Evolutionary conservation across 2,113 vertebrate genomes (phyloP).

Genomic region (Apistogramma diplotaenia): DNA sequence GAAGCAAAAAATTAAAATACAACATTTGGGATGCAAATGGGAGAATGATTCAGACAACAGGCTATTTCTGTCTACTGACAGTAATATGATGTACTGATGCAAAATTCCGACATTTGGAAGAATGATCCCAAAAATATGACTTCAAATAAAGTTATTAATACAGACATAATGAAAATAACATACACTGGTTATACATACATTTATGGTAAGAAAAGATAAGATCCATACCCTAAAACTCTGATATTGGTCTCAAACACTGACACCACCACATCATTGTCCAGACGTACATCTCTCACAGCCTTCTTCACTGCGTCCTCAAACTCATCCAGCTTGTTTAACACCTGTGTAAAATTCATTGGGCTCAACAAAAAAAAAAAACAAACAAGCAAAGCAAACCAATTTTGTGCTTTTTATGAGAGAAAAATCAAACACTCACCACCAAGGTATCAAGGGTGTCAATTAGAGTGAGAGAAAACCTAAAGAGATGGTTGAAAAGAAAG

Average conservation of each 20-base stretch:
- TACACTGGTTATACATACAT: neutral
- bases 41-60: neutral
- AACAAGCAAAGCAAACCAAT: neutral
- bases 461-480: constrained; percentile 81
- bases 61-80: neutral
- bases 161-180: neutral
- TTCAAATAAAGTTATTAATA: neutral
- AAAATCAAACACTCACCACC: constrained; percentile 72
- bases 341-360: constrained; percentile 47
- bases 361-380: too few species aligned
- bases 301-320: constrained; percentile 82
- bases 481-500: neutral
- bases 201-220: neutral
- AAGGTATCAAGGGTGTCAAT: constrained; percentile 82
- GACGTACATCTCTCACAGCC: constrained; percentile 70
- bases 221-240: constrained; percentile 78
- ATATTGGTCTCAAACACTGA: constrained; percentile 86
- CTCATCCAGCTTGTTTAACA: constrained; percentile 82
- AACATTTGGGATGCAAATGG: too few species aligned
- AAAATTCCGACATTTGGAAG: neutral
- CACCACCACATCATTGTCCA: constrained; percentile 83
- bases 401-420: neutral
- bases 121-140: neutral
- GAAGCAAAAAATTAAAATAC: neutral
- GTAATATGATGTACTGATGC: neutral